Evolutionary conservation across 2,888 invertebrate species (phyloP).

Genomic region (Drosophila siamana): DNA sequence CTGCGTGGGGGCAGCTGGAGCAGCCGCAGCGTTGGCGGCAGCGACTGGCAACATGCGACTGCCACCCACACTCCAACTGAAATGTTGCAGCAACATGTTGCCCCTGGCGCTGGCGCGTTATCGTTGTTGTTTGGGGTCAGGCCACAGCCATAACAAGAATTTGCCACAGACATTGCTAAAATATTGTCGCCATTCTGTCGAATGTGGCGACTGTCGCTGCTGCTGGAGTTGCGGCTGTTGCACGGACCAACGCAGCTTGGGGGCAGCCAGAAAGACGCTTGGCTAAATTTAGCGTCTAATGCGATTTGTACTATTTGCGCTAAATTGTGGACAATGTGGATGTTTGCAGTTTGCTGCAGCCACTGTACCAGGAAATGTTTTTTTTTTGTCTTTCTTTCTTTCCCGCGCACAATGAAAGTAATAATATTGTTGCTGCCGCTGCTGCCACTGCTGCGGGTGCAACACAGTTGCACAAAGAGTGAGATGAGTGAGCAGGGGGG

Average conservation of each 20-base stretch:
- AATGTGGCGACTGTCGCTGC: slow-evolving; percentile 21
- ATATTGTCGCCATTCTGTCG: slow-evolving; percentile 42
- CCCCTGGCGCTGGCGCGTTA: slow-evolving; percentile 27
- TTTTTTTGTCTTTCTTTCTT: not conserved
- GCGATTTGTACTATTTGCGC: slow-evolving; percentile 77
- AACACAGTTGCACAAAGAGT: slow-evolving; percentile 31
- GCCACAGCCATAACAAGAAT: slow-evolving; percentile 26
- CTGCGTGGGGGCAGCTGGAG: slow-evolving; percentile 39
- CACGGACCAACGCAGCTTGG: slow-evolving; percentile 34
- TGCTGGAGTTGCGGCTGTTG: slow-evolving; percentile 11
- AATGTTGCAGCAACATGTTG: slow-evolving; percentile 68
- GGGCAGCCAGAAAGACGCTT: slow-evolving; percentile 25
- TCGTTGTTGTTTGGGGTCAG: slow-evolving; percentile 53
- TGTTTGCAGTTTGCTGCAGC: slow-evolving; percentile 26
- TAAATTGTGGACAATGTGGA: slow-evolving; percentile 66
- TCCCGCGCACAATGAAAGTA: slow-evolving; percentile 43
- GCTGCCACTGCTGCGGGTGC: slow-evolving; percentile 54
- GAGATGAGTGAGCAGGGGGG: too few species aligned
- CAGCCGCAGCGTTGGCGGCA: slow-evolving; percentile 24
- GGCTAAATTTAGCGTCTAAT: slow-evolving; percentile 77
- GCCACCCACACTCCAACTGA: slow-evolving; percentile 12
- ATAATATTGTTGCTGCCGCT: slow-evolving; percentile 63
- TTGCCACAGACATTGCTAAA: slow-evolving; percentile 27
- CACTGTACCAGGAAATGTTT: slow-evolving; percentile 71
- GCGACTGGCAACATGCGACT: slow-evolving; percentile 21